Base-by-base conservation (phyloP, 2,888 invertebrate species). In the Gymnoscelis rufifasciata region DNA sequence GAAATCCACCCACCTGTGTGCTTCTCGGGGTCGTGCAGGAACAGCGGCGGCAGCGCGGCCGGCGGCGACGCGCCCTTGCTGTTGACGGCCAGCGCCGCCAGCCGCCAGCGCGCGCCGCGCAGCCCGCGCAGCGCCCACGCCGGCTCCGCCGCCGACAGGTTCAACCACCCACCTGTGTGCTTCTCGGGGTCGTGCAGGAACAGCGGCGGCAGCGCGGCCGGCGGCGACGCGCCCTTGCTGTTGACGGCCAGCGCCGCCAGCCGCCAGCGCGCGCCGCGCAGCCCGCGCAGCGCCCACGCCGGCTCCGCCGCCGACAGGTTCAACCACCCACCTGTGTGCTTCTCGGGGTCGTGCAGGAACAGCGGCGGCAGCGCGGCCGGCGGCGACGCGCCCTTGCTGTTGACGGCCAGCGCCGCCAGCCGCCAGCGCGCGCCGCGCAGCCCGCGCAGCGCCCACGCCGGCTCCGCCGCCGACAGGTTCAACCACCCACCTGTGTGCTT, bases 101-200 rank as follows among this genome's bases (percentile, higher is more conserved):
- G 91, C 64, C 94, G 91, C 75, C 93, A 93, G 40, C 94, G 93
- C 57, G 94, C 92, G 70, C 94, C 95, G 56, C 95, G 94, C 66
- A 95, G 89, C 43, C 94, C 93, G 68, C 94, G 92, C 64, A 95
- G 90, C 54, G 93, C 91, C 87, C 95, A 95, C 62, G 90, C 80
- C 28, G 95, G 94, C 71, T 94, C 93, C 51, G 91, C 90, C 47
- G 88, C 75, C 10, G 91, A 84, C 62, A 93, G 82, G 79, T 93
- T 94, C 68, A 91, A 90, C 49, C 91, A n/a, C n/a, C n/a, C n/a
- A 93, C 93, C 93, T 60, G 93, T 93, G 60, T 93, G 87, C 77
- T 93, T 94, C 74, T 94, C 94, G 8, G 94, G 93, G 75, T 95
- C 94, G 49, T 92, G 89, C 79, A 95, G 93, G 40, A 93, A 92